Conservation (phyloP, 1,140 invertebrate species). For the Orius insidiosus region DNA sequence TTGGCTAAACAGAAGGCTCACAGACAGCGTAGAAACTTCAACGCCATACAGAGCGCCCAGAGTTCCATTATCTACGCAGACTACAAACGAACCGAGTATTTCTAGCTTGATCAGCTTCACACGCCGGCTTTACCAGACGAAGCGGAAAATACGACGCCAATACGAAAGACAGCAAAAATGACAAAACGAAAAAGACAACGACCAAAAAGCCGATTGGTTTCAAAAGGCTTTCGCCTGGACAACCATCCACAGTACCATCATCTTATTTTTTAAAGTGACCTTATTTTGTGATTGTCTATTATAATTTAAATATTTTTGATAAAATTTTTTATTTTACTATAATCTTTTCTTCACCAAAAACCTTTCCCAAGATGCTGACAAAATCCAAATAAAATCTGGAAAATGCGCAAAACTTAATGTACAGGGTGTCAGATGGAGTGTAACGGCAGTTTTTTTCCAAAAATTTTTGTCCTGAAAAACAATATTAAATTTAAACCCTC, state of each 20-base stretch:
- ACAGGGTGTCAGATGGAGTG: no score
- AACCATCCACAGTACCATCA: constrained; percentile 9
- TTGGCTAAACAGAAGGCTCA: constrained; percentile 29
- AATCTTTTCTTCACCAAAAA: no score
- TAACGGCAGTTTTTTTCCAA: no score
- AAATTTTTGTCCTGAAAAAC: no score
- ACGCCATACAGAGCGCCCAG: background rate
- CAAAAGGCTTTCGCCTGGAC: constrained; percentile 10
- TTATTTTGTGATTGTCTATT: no score
- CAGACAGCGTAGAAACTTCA: constrained; percentile 19
- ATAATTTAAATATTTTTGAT: no score
- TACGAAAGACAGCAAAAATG: background rate
- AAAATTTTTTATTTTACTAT: no score
- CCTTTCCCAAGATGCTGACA: no score
- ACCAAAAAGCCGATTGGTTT: constrained; percentile 5
- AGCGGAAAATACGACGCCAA: background rate
- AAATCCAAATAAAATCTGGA: no score
- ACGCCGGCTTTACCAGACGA: background rate
- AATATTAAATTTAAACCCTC: no score
- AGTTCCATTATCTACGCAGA: background rate
- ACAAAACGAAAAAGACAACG: background rate
- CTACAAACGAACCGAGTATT: no score
- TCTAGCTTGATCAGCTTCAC: background rate
- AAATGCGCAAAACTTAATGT: no score
- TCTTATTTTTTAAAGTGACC: constrained; percentile 15